Base-by-base conservation (phyloP, 2,797 vertebrate genomes). In the Oryzias sinensis region DNA sequence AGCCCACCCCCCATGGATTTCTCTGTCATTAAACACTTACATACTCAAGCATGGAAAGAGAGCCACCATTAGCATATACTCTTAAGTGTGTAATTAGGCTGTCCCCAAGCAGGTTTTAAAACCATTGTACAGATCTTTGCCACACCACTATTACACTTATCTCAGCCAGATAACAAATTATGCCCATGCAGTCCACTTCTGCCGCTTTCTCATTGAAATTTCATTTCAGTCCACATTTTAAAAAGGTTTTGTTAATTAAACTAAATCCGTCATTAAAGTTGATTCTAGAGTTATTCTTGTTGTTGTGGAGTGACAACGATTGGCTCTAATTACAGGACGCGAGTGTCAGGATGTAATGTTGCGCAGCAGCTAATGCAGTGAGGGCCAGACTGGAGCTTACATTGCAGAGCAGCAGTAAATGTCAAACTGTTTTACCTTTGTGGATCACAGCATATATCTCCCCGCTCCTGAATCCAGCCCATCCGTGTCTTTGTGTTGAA, bases 61-160 rank as follows among this genome's bases (percentile, higher is more conserved):
- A 63, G 65, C 59, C 68, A 54, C 60, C 74, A 89, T 90, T 85
- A 87, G 81, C 81, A 79, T 82, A 82, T 81, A 67, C 83, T 85
- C 76, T 76, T 87, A 87, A 87, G 76, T 89, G 82, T 87, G 73
- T 89, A 89, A 89, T 89, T 87, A 87, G 72, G 59, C 85, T 73
- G 62, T 87, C 81, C 84, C 83, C 76, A 70, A 86, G 83, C 85
- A 82, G 74, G 68, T 76, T 89, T 84, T 74, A 76, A 37, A 81
- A 79, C 78, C 68, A 79, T 70, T 80, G 75, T 76, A 76, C 72
- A 75, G 62, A 79, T 79, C 83, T 86, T 72, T 65, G 33, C 37
- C 60, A 51, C 70, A 67, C 61, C 76, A 71, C 68, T 65, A 79
- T 62, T 60, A 68, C 79, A 64, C 54, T 81, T 81, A 85, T 81